Evolutionary conservation across 2,888 invertebrate genomes (phyloP), one percentile per base, ranked within the genome.

Genomic region (Emmelina monodactyla): DNA sequence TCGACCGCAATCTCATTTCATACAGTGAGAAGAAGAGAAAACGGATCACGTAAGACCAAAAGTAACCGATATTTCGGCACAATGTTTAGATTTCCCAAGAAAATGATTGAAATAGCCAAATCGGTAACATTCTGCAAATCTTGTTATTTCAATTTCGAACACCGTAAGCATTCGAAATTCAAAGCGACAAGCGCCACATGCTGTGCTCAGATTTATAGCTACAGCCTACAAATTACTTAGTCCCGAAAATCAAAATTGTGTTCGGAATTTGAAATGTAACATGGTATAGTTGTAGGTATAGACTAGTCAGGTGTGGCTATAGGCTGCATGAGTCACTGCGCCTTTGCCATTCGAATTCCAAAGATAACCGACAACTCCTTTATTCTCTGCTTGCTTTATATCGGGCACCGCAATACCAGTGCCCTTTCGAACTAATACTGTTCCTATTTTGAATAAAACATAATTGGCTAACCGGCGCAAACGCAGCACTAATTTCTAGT

Each of bases 1-100:
- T 69, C 65, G 63, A 75, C 73, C 73, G 64, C 76, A 73, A 75
- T 66, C 67, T 75, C 64, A 76, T 76, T 76, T 64, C n/a, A 25
- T 25, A 7, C n/a, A n/a, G n/a, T n/a, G n/a, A n/a, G n/a, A n/a
- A n/a, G n/a, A n/a, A n/a, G n/a, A n/a, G n/a, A n/a, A n/a, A n/a
- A n/a, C n/a, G n/a, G n/a, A n/a, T n/a, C n/a, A n/a, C n/a, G n/a
- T n/a, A n/a, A n/a, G n/a, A n/a, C n/a, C n/a, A n/a, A n/a, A n/a
- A n/a, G n/a, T n/a, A n/a, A n/a, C n/a, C n/a, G n/a, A n/a, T n/a
- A n/a, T n/a, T n/a, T n/a, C n/a, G n/a, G n/a, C n/a, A n/a, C n/a
- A n/a, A n/a, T n/a, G n/a, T n/a, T n/a, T n/a, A n/a, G n/a, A n/a
- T n/a, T n/a, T n/a, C n/a, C n/a, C n/a, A n/a, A n/a, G n/a, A n/a